Evolutionary conservation across 2,888 invertebrate genomes (phyloP).

Genomic region (Matsumyia berberina): DNA sequence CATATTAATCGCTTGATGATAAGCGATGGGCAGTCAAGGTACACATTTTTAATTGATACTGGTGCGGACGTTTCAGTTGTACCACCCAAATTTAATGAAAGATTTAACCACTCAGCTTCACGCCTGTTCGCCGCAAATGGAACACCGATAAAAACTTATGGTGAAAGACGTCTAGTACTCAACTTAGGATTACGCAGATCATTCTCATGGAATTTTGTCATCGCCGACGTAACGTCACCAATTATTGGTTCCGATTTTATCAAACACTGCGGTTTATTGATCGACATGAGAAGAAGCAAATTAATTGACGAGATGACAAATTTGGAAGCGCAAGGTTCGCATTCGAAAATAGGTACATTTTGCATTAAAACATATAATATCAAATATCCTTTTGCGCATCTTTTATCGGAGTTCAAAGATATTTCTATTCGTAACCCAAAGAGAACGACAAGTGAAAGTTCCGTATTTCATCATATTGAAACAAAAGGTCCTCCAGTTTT

Average conservation of each 20-base stretch:
- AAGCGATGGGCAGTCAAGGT: too few relatives aligned
- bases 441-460: not conserved
- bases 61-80: too few relatives aligned
- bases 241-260: constrained; percentile 13
- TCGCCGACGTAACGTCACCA: constrained; percentile 12
- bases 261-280: not conserved
- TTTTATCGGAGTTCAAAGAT: not conserved
- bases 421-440: not conserved
- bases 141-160: not conserved
- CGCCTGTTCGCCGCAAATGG: not conserved
- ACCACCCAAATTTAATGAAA: too few relatives aligned
- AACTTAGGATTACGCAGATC: not conserved
- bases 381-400: too few relatives aligned
- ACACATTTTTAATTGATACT: too few relatives aligned
- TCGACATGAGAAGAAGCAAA: not conserved
- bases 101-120: not conserved
- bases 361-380: too few relatives aligned
- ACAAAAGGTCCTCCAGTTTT: not conserved
- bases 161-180: not conserved
- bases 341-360: too few relatives aligned
- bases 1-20: too few relatives aligned
- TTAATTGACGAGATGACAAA: too few relatives aligned
- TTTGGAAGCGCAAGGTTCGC: too few relatives aligned
- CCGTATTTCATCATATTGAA: not conserved
- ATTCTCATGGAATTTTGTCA: not conserved